Base-by-base conservation (phyloP, 2,888 invertebrate species). In the Hyposoter dolosus region DNA sequence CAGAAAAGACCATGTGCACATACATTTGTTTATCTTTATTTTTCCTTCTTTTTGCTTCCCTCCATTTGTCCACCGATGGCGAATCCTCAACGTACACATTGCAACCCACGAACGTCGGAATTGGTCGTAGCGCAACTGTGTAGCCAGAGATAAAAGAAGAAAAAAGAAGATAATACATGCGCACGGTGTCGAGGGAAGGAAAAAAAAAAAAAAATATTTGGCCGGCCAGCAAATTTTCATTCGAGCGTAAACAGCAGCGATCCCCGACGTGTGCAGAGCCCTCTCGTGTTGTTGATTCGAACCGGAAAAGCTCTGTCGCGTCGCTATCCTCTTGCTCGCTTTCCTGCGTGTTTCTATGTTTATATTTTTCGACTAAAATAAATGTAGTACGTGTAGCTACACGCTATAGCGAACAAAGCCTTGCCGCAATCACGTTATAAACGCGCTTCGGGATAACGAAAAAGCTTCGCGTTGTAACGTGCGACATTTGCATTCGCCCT, bases 381-480 rank as follows among this genome's bases (percentile, higher is more conserved):
- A 90, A 91, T 90, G 88, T 84, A 81, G 47, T 75, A 19, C 56
- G 76, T 45, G 69, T 77, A 43, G 50, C 63, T 23, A 53, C 66
- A 19, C 79, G 79, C 68, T 23, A 53, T 68, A 56, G 68, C 76
- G 76, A 56, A 71, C 75, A 82, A 71, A 65, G 69, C 79, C 65
- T 80, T 45, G n/a, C 89, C 89, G 86, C 91, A 90, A 90, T 91
- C 90, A 89, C 90, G 88, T 90, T 91, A 90, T 87, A 85, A 88
- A 87, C 87, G 78, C 68, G 85, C 40, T 75, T 28, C 45, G 75
- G 45, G 53, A 19, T 40, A 77, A 85, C 87, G 84, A 88, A 79
- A 66, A 80, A 56, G 79, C 68, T 77, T 75, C 23, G 15, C 56
- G n/a, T 23, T 35, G n/a, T 17, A n/a, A 50, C 35, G n/a, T 63